These are phyloP conservation scores for Dendroctonus ponderosae DNA, from an alignment of 1,140 invertebrate species.

Conservation along the genomic window DNA sequence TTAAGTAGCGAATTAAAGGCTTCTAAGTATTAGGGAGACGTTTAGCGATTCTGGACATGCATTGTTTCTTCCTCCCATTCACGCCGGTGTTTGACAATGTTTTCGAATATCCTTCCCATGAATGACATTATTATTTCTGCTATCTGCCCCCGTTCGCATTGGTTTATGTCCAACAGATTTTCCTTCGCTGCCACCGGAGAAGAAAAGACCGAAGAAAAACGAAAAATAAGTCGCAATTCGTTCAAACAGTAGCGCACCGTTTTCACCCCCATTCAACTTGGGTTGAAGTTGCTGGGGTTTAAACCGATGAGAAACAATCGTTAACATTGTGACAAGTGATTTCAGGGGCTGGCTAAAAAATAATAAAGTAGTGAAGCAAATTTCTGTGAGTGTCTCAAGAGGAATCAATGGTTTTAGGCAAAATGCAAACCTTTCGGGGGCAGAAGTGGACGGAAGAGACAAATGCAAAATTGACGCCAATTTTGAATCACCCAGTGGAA, in stretches of 20 bases:
- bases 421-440: no score
- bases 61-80: constrained; percentile 40
- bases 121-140: constrained; percentile 38
- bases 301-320: no score
- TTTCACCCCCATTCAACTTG: background rate
- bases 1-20: constrained; percentile 30
- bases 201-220: constrained; percentile 27
- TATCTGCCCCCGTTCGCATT: constrained; percentile 25
- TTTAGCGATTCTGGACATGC: constrained; percentile 38
- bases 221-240: constrained; percentile 20
- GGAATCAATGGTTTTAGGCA: no score
- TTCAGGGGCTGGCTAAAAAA: no score
- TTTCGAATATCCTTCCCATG: constrained; percentile 37
- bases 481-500: background rate
- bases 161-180: constrained; percentile 30
- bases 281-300: background rate
- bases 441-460: no score
- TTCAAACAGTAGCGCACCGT: background rate
- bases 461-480: no score
- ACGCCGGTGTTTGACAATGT: constrained; percentile 37
- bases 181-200: constrained; percentile 20
- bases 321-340: no score
- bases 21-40: constrained; percentile 33
- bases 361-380: no score
- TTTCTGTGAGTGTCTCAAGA: no score